Evolutionary conservation across 1,140 invertebrate genomes (phyloP).

Genomic region (Halesus radiatus): DNA sequence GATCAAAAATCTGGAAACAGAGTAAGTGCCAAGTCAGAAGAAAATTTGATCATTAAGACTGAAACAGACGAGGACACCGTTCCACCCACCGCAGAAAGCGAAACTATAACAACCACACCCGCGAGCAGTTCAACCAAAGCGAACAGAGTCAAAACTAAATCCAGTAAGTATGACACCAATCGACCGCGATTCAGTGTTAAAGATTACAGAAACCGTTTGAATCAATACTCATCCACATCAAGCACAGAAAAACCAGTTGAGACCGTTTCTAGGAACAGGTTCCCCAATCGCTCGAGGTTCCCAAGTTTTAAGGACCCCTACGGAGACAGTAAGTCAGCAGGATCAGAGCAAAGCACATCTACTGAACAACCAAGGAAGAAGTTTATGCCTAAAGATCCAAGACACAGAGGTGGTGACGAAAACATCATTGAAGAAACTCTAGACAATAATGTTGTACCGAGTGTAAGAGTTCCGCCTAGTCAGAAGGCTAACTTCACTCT

Average conservation of each 20-base stretch:
- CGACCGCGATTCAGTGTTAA: slow-evolving; percentile 74
- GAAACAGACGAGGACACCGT: slow-evolving; percentile 12
- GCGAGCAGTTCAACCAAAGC: slow-evolving; percentile 59
- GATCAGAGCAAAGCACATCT: slow-evolving; percentile 61
- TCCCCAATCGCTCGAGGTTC: slow-evolving; percentile 63
- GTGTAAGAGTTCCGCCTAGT: not conserved
- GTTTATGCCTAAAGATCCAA: slow-evolving; percentile 68
- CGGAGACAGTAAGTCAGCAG: slow-evolving; percentile 53
- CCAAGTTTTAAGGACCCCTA: slow-evolving; percentile 61
- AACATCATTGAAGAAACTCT: slow-evolving; percentile 58
- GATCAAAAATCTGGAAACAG: slow-evolving; percentile 51
- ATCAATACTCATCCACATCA: slow-evolving; percentile 68
- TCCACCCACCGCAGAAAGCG: slow-evolving; percentile 8
- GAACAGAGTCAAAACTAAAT: slow-evolving; percentile 59
- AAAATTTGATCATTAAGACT: slow-evolving; percentile 5
- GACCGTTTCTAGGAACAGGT: slow-evolving; percentile 62
- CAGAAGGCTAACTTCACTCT: not conserved
- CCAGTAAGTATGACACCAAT: slow-evolving; percentile 64
- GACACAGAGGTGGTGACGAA: slow-evolving; percentile 62
- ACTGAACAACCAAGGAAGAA: slow-evolving; percentile 64
- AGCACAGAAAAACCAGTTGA: slow-evolving; percentile 64
- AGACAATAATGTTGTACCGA: slow-evolving; percentile 31
- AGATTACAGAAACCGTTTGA: slow-evolving; percentile 71
- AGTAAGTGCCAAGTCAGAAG: slow-evolving; percentile 42
- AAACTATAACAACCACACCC: slow-evolving; percentile 57